Evolutionary conservation across 2,888 invertebrate species (phyloP).

Genomic region (Monoplex corrugatus): DNA sequence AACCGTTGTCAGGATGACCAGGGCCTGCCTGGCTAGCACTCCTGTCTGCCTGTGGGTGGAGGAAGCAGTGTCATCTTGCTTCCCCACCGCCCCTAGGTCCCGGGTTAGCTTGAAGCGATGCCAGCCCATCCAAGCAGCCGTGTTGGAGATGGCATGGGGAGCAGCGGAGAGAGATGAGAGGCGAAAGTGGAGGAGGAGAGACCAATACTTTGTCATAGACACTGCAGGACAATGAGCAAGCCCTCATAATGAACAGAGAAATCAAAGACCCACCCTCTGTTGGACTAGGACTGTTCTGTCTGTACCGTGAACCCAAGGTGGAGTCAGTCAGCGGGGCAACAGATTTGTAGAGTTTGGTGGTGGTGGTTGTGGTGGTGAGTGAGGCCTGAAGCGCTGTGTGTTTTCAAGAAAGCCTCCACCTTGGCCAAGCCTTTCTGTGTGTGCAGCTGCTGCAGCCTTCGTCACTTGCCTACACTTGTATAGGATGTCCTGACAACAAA

Average conservation of each 20-base stretch:
- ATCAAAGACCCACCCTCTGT: conserved; percentile 37
- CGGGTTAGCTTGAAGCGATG: background rate
- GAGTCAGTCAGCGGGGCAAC: conserved; percentile 17
- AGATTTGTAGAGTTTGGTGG: conserved; percentile 7
- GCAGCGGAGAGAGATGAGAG: background rate
- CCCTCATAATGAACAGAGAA: conserved; percentile 41
- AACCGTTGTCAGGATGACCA: conserved; percentile 37
- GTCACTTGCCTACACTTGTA: background rate
- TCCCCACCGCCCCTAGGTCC: background rate
- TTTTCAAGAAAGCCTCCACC: background rate
- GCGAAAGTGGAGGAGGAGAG: conserved; percentile 24
- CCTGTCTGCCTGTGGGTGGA: conserved; percentile 14
- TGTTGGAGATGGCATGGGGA: background rate
- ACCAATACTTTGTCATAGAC: conserved; percentile 16
- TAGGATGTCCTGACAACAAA: conserved; percentile 11
- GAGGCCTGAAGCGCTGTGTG: conserved; percentile 23
- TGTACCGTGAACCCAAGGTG: conserved; percentile 10
- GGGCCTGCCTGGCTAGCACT: conserved; percentile 43
- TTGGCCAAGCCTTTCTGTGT: background rate
- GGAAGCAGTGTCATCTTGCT: conserved; percentile 5
- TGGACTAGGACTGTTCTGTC: conserved; percentile 44
- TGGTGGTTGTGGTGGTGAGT: background rate
- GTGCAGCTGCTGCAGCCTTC: background rate
- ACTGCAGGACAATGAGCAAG: conserved; percentile 45
- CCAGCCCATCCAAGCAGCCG: background rate